These are phyloP conservation scores for Trisateles emortualis DNA, from an alignment of 2,888 invertebrate species.

Conservation along the genomic window DNA sequence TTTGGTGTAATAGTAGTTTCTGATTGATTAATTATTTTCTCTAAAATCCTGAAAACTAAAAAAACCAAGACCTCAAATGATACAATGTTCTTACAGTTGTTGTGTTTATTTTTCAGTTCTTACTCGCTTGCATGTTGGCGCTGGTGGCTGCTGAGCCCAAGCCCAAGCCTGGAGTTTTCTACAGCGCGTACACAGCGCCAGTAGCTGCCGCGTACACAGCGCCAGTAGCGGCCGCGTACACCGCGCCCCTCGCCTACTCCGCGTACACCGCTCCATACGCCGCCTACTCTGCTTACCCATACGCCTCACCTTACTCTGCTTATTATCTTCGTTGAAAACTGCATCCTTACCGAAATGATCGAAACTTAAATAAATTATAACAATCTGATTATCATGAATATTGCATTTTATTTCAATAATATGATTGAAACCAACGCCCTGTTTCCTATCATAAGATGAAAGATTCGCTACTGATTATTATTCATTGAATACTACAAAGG, in stretches of 20 bases:
- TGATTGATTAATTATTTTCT: too few relatives aligned
- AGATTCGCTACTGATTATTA: too few relatives aligned
- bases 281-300: slow-evolving; percentile 59
- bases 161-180: slow-evolving; percentile 51
- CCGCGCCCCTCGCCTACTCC: slow-evolving; percentile 56
- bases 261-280: slow-evolving; percentile 58
- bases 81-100: not conserved
- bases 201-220: slow-evolving; percentile 55
- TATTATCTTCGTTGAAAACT: slow-evolving; percentile 54
- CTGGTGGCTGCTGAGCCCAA: slow-evolving; percentile 37
- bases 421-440: too few relatives aligned
- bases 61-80: not conserved
- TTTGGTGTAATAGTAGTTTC: too few relatives aligned
- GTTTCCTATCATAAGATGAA: too few relatives aligned
- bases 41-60: not conserved
- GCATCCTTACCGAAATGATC: not conserved
- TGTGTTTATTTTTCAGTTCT: slow-evolving; percentile 55
- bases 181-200: slow-evolving; percentile 51
- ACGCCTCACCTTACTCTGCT: slow-evolving; percentile 57
- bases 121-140: slow-evolving; percentile 67
- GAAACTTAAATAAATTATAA: not conserved
- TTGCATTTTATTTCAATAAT: not conserved
- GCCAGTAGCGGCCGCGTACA: slow-evolving; percentile 52
- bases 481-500: too few relatives aligned
- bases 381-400: not conserved